Conservation (phyloP, 2,113 vertebrate genomes). For the Taurulus bubalis region DNA sequence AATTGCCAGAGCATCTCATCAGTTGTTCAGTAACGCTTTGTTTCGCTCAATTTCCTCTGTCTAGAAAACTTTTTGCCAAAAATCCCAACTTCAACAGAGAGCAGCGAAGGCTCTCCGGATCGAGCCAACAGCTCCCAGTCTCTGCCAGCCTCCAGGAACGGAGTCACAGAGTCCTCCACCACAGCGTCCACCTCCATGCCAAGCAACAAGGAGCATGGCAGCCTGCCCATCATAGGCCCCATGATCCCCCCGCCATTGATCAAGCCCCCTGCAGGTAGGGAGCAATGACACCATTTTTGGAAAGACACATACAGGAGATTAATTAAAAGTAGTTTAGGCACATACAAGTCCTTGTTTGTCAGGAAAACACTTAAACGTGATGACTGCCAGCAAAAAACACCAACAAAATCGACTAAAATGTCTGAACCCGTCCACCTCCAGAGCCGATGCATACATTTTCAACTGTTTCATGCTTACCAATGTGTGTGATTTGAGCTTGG, state of each 20-base stretch:
- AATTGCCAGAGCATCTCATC: conserved; percentile 13
- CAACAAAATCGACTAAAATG: background rate
- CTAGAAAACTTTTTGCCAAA: conserved; percentile 99
- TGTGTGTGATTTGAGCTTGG: conserved; percentile 14
- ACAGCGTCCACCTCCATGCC: conserved; percentile 91
- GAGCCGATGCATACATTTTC: background rate
- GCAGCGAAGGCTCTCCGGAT: conserved; percentile 90
- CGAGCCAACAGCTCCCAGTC: conserved; percentile 92
- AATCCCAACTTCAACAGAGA: conserved; percentile 89
- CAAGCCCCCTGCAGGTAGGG: conserved; percentile 97
- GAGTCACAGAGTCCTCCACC: conserved; percentile 90
- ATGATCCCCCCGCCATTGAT: conserved; percentile 97
- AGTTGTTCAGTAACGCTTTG: conserved; percentile 21
- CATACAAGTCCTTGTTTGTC: background rate
- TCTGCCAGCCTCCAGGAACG: conserved; percentile 91
- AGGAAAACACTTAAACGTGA: background rate
- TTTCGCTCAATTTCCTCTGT: conserved; percentile 66
- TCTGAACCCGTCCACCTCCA: background rate
- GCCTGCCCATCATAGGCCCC: conserved; percentile 95
- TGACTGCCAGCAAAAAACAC: background rate
- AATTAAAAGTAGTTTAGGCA: conserved; percentile 17
- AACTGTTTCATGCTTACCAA: conserved; percentile 1
- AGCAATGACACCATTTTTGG: conserved; percentile 17
- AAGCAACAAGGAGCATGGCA: conserved; percentile 93
- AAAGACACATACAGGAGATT: conserved; percentile 7